Conservation (phyloP, 2,797 vertebrate species). For the Coregonus ussuriensis region DNA sequence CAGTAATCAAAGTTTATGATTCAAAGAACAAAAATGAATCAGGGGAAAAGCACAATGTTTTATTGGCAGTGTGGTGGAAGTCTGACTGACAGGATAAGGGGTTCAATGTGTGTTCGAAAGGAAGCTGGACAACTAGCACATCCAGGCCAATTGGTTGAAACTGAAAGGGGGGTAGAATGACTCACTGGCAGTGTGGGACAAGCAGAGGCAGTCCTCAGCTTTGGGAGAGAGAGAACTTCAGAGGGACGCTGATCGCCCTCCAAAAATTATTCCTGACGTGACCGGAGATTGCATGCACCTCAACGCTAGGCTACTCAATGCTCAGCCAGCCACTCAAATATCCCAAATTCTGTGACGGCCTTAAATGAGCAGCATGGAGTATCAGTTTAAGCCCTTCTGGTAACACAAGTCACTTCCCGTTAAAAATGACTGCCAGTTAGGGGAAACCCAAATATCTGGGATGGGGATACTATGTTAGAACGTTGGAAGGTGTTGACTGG, state of each 20-base stretch:
- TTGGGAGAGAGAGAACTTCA: conserved; percentile 6
- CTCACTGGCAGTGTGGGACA: conserved; percentile 38
- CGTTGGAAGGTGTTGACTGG: conserved; percentile 62
- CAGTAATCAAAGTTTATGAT: conserved; percentile 62
- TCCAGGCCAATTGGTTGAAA: conserved; percentile 34
- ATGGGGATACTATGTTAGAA: conserved; percentile 34
- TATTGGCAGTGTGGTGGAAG: conserved; percentile 54
- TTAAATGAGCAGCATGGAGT: conserved; percentile 29
- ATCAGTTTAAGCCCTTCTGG: conserved; percentile 25
- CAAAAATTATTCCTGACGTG: conserved; percentile 29
- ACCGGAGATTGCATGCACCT: conserved; percentile 38
- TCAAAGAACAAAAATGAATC: conserved; percentile 68
- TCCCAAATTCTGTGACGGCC: conserved; percentile 31
- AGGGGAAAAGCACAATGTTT: conserved; percentile 58
- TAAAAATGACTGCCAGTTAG: conserved; percentile 38
- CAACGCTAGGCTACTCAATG: conserved; percentile 16
- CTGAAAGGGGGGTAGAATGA: conserved; percentile 32
- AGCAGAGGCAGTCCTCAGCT: conserved; percentile 31
- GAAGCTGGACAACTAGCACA: conserved; percentile 57
- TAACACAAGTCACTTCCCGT: conserved; percentile 37
- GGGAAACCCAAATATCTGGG: conserved; percentile 42
- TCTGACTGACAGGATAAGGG: conserved; percentile 52
- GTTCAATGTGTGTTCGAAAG: conserved; percentile 59
- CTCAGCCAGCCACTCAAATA: conserved; percentile 18
- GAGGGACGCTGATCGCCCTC: too few relatives aligned